Evolutionary conservation across 1,140 invertebrate genomes (phyloP).

Genomic region (Mylabris phalerata): DNA sequence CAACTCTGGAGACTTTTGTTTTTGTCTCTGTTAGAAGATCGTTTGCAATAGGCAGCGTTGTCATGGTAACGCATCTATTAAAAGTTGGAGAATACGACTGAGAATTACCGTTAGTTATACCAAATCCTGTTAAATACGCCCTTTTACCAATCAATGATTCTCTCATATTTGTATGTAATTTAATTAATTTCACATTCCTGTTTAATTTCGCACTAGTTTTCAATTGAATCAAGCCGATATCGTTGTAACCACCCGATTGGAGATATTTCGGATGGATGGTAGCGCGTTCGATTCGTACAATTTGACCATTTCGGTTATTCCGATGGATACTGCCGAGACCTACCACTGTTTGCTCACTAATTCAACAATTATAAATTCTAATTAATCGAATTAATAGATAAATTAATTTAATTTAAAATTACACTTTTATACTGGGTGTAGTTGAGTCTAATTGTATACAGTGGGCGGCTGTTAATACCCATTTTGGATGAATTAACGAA

Average conservation of each 20-base stretch:
- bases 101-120: constrained; percentile 36
- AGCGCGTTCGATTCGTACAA: constrained; percentile 21
- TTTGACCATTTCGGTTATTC: constrained; percentile 27
- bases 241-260: constrained; percentile 23
- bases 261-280: constrained; percentile 35
- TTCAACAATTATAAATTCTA: neutral
- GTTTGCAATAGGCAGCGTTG: no score
- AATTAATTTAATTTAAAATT: no score
- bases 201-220: constrained; percentile 22
- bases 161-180: constrained; percentile 29
- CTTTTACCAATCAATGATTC: constrained; percentile 31
- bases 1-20: no score
- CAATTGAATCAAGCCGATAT: constrained; percentile 35
- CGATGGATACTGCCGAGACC: constrained; percentile 36
- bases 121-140: constrained; percentile 38
- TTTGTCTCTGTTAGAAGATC: no score
- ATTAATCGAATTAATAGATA: no score
- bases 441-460: constrained; percentile 37
- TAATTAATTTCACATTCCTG: constrained; percentile 27
- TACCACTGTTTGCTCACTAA: constrained; percentile 27
- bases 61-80: no score
- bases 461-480: constrained; percentile 44
- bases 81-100: no score
- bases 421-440: neutral
- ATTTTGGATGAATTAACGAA: constrained; percentile 41